phyloP scores from a whole-genome alignment of 92 coral and sea anemone species.

The Porites divaricata region DNA sequence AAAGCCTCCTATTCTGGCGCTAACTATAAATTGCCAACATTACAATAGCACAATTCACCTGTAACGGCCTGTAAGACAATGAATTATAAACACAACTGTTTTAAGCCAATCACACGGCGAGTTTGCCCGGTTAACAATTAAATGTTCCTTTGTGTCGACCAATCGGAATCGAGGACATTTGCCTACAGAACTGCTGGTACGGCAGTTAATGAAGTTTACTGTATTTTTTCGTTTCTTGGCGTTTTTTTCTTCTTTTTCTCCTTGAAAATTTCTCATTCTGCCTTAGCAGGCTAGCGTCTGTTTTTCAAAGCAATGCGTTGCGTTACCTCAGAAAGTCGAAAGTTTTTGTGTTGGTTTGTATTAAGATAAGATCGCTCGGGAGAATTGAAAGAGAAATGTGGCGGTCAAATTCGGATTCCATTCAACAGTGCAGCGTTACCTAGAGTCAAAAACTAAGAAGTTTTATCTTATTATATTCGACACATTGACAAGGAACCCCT shows the following conservation, averaged over 20 bases:
- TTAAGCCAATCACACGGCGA: conserved; percentile 77
- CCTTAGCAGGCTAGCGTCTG: neutral
- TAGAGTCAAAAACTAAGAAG: conserved; percentile 25
- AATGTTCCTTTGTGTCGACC: conserved; percentile 72
- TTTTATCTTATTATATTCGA: conserved; percentile 5
- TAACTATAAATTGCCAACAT: conserved; percentile 95
- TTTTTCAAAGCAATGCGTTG: neutral
- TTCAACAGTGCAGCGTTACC: conserved; percentile 40
- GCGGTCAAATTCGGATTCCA: conserved; percentile 56
- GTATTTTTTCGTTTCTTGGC: conserved; percentile 30
- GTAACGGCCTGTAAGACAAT: conserved; percentile 96
- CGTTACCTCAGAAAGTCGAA: conserved; percentile 9
- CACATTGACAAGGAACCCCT: conserved; percentile 11
- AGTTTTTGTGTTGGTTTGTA: neutral
- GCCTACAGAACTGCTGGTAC: conserved; percentile 81
- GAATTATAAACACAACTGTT: conserved; percentile 79
- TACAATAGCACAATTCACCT: conserved; percentile 90
- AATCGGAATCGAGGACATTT: conserved; percentile 63
- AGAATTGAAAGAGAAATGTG: conserved; percentile 52
- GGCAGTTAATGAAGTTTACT: conserved; percentile 78
- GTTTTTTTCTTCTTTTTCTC: conserved; percentile 10
- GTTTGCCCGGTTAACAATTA: conserved; percentile 85
- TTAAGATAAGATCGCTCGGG: conserved; percentile 54
- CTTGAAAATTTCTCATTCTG: neutral
- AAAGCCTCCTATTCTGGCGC: conserved; percentile 80